Conservation (phyloP, 2,113 vertebrate genomes). For the Empidonax alnorum region DNA sequence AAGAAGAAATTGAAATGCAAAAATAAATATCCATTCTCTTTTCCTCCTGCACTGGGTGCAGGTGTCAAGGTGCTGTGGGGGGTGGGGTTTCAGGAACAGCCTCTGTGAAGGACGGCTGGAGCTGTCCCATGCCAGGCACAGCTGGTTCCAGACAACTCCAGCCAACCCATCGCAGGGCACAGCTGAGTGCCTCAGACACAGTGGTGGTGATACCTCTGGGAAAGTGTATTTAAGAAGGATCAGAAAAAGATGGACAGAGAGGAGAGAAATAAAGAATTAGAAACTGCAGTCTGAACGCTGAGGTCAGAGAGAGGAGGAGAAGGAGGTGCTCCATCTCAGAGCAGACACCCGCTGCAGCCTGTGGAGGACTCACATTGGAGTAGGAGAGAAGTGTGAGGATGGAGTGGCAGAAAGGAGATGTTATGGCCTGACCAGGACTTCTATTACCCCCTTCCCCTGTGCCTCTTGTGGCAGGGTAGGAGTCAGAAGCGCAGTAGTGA, state of each 20-base stretch:
- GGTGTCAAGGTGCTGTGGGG: too few relatives aligned
- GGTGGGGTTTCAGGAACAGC: too few relatives aligned
- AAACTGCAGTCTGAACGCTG: background rate
- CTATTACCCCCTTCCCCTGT: background rate
- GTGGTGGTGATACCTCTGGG: rapidly evolving
- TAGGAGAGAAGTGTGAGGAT: background rate
- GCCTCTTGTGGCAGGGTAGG: background rate
- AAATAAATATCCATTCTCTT: background rate
- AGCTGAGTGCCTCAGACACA: background rate
- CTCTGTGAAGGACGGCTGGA: background rate
- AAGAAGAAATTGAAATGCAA: background rate
- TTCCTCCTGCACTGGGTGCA: background rate
- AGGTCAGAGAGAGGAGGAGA: background rate
- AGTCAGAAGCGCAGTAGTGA: background rate
- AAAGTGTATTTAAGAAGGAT: background rate
- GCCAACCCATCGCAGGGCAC: rapidly evolving
- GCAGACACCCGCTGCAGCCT: background rate
- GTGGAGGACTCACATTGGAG: rapidly evolving
- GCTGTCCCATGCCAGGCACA: too few relatives aligned
- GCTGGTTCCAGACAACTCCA: background rate
- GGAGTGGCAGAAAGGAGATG: background rate
- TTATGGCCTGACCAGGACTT: background rate
- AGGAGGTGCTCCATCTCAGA: background rate
- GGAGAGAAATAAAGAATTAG: background rate
- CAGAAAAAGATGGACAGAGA: background rate